Evolutionary conservation across 2,888 invertebrate species (phyloP), one percentile per base, ranked within the genome.

Genomic region (Elmis aenea): DNA sequence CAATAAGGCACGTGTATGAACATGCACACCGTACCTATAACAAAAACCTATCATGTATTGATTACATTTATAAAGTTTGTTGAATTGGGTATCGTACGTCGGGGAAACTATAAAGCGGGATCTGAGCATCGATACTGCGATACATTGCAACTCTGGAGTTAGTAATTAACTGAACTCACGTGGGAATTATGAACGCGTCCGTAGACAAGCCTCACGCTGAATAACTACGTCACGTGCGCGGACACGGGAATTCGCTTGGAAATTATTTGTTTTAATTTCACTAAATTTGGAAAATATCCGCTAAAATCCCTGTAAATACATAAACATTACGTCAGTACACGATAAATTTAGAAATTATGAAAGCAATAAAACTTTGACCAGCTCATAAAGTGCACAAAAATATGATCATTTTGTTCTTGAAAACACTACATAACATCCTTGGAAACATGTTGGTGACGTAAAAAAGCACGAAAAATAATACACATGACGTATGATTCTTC

Each of bases 91-190:
- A 32, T 29, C 32, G 30, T 36, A 37, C n/a, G 23, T 28, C 29
- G 33, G 33, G 33, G 28, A 42, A 42, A 40, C 46, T 46, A 40
- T 41, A 38, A 41, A 42, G 28, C 42, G 31, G 32, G 38, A 36
- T 38, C 38, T 29, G 27, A 24, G 21, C 33, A 16, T 32, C 26
- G 26, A 30, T 29, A 35, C 23, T 32, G 34, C 30, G 42, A 45
- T 42, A 41, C 40, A 36, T 45, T 49, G 42, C 50, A 49, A 34
- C 39, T 47, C 39, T 49, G 42, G 47, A 51, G 42, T 52, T 50
- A 48, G 52, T 59, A 57, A 59, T 59, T 58, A 59, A 57, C 56
- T 52, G 40, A 35, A 53, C 50, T 58, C 59, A 59, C 58, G 59
- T 59, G 59, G 57, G 57, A 55, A 49, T 54, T 52, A 48, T 51